Evolutionary conservation across 2,797 vertebrate genomes (phyloP).

Genomic region (Acipenser oxyrinchus): DNA sequence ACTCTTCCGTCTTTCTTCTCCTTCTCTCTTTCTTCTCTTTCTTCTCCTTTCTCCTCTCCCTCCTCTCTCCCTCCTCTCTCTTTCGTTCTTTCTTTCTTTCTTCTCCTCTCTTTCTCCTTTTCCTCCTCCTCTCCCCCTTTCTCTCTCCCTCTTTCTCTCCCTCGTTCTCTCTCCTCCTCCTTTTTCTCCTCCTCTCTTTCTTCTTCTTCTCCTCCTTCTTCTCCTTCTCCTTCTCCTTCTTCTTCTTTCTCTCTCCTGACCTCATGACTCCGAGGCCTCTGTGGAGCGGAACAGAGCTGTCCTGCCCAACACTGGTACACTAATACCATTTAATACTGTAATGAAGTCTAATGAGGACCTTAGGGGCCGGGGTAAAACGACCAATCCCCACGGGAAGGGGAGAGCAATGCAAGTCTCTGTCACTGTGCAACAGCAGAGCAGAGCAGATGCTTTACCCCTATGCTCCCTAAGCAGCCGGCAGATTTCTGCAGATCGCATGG

Average conservation of each 20-base stretch:
- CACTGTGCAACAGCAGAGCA: conserved; percentile 14
- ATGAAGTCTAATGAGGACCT: conserved; percentile 42
- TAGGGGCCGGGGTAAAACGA: conserved; percentile 36
- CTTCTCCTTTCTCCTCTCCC: too few relatives aligned
- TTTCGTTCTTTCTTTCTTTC: too few relatives aligned
- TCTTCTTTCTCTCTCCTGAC: conserved; percentile 8
- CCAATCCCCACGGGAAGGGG: conserved; percentile 28
- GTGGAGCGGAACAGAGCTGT: not conserved
- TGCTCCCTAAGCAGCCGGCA: conserved; percentile 31
- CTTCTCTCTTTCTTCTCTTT: too few relatives aligned
- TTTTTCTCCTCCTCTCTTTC: too few relatives aligned
- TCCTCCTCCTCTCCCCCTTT: too few relatives aligned
- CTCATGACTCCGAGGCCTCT: conserved; percentile 12
- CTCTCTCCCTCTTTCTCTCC: too few relatives aligned
- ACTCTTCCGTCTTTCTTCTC: too few relatives aligned
- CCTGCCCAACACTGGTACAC: conserved; percentile 25
- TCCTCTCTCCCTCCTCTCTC: too few relatives aligned
- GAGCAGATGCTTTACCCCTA: not conserved
- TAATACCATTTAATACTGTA: conserved; percentile 28
- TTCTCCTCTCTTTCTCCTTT: too few relatives aligned
- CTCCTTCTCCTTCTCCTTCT: too few relatives aligned
- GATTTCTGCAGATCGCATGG: conserved; percentile 30
- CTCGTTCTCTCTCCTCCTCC: too few relatives aligned
- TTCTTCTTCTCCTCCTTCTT: too few relatives aligned
- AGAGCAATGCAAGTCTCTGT: conserved; percentile 15